Base-by-base conservation (phyloP, 2,888 invertebrate genomes). In the Harpagoxenus sublaevis region DNA sequence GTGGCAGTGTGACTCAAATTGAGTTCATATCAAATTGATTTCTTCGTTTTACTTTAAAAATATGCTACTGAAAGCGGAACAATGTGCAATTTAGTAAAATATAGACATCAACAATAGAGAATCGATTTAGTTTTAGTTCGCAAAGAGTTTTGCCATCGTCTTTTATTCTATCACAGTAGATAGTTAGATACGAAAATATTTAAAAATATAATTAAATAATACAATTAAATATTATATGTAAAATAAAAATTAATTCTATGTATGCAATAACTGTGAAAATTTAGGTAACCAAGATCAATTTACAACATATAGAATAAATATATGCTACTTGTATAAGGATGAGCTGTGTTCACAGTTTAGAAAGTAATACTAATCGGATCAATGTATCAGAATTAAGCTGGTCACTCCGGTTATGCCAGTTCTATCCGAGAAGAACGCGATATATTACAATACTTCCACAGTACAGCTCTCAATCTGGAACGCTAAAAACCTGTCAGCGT, bases 331-430 rank as follows among this genome's bases (percentile, higher is more conserved):
- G 1, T 42, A 57, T 5, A 10, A 35, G 23, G 51, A 68, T 51
- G 28, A 68, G 45, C 12, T 1, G 31, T 28, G n/a, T 28, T 55
- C 31, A 68, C 15, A 45, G n/a, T 57, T 68, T 78, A 57, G 55
- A 78, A 78, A 78, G 31, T 78, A 78, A 57, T 78, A 42, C 42
- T 48, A 42, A 31, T 68, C 57, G 8, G 68, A 66, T 55, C 55
- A 2, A 31, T 28, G 31, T 23, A 57, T 68, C 42, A 57, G 42
- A 6, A 75, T 23, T 42, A 68, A 65, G 53, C 62, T 63, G 62
- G 63, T 63, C 48, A n/a, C 15, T 53, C 77, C 28, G 28, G 66
- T 53, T 42, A 28, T 53, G 39, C 42, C 55, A 55, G 78, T 68
- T 45, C 9, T 45, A 15, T 45, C 15, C 23, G 2, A 15, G 5